Conservation (phyloP, 2,113 vertebrate species). For the Vombatus ursinus region DNA sequence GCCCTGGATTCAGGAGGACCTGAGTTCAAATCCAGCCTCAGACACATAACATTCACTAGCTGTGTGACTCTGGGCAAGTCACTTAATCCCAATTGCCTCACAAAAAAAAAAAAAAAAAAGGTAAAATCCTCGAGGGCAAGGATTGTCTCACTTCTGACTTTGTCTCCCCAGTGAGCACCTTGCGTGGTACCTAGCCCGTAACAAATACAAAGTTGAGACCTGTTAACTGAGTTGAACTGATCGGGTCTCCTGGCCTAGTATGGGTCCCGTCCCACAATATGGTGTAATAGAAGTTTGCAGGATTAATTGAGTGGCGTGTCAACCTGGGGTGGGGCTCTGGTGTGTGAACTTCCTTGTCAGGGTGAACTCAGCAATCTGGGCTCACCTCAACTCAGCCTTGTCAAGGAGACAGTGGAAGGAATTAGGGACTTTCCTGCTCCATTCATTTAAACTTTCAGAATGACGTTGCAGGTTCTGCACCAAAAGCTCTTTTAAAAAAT, state of each 20-base stretch:
- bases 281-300: background rate
- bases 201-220: background rate
- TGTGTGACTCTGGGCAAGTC: too few relatives aligned
- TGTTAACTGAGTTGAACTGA: background rate
- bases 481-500: background rate
- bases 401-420: background rate
- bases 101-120: background rate
- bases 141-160: background rate
- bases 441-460: background rate
- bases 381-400: background rate
- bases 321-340: background rate
- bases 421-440: background rate
- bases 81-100: too few relatives aligned
- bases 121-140: background rate
- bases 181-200: background rate
- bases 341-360: background rate
- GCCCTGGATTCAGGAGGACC: too few relatives aligned
- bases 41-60: too few relatives aligned
- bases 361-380: background rate
- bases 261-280: background rate
- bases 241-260: background rate
- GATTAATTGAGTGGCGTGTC: background rate
- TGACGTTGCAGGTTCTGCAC: fast-evolving
- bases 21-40: too few relatives aligned
- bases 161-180: background rate